Evolutionary conservation across 2,888 invertebrate genomes (phyloP), one percentile per base, ranked within the genome.

Genomic region (Leptinotarsa juncta): DNA sequence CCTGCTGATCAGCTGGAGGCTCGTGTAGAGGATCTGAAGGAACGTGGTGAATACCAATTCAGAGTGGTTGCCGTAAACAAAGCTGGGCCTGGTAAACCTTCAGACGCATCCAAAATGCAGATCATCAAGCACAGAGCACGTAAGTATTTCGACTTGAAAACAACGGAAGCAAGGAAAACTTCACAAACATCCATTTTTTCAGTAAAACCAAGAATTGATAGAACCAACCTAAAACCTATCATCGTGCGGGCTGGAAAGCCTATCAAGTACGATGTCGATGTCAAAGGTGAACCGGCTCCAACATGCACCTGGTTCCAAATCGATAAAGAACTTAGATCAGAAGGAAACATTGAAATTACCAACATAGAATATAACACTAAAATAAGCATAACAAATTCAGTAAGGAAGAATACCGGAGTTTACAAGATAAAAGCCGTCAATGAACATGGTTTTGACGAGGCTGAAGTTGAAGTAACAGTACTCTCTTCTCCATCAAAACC

Each of bases 141-240:
- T 96, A 89, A 93, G 94, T 92, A 50, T 67, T n/a, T 16, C 18
- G 20, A 5, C 20, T 5, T 67, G 23, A 67, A 23, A 12, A 20
- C 12, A 57, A 12, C 23, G 4, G 16, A 16, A 49, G 16, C 15
- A 3, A 7, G 3, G 57, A 20, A 20, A 7, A 42, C 15, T 68
- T 53, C 48, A 50, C 16, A 53, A 51, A 51, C 66, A 49, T 50
- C 53, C 15, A 20, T 23, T 32, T 66, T 55, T 67, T 78, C 87
- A 97, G 97, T 98, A 87, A 98, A 98, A 89, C 99, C 99, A 57
- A 94, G 96, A 86, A 99, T 99, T 87, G 97, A 98, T 89, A 93
- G 98, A 81, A 96, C 97, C 3, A 97, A 97, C 88, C 90, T 98
- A 80, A 97, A 98, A 87, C 93, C 95, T 66, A 90, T 97, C 65